Base-by-base conservation (phyloP, 2,888 invertebrate genomes). In the Ectemnius cavifrons region DNA sequence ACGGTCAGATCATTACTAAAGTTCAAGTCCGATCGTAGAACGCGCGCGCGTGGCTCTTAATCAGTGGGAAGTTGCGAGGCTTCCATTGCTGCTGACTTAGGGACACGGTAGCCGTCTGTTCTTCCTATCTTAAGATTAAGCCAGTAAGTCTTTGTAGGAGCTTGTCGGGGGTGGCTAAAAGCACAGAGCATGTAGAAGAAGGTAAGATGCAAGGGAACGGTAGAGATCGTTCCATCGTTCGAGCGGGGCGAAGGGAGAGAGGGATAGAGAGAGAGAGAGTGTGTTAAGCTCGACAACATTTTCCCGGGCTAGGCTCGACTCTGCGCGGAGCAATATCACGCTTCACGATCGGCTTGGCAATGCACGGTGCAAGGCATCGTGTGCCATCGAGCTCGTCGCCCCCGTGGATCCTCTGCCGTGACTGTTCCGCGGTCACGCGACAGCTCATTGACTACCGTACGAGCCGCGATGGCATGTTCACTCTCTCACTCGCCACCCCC, bases 261-360 rank as follows among this genome's bases (percentile, higher is more conserved):
- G 47, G 47, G 47, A 23, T 1, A 3, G 23, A 20, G 20, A 20
- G 2, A 20, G 47, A 23, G 23, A 3, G 23, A 23, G 2, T 3
- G 23, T 23, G 3, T 23, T 23, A 37, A 13, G 16, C 52, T 14
- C 14, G 52, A 52, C 52, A 52, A 52, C 5, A 52, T 11, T 52
- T 52, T 52, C 52, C n/a, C 52, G n/a, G 52, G 11, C 13, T 16
- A 11, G 52, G 5, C 73, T 71, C 63, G 71, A 56, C 70, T 78
- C 71, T 68, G 63, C 68, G 74, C 79, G 67, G 75, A 73, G 66
- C 79, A 79, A 80, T 84, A 86, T 84, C 85, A 83, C 86, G 81
- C 84, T 86, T 85, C 82, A 81, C 85, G 86, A 83, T 82, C 84
- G 80, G 81, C 75, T 86, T 75, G 78, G 83, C 84, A 82, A 84